These are phyloP conservation scores for Hetaerina americana DNA, from an alignment of 1,140 invertebrate species.

Conservation along the genomic window DNA sequence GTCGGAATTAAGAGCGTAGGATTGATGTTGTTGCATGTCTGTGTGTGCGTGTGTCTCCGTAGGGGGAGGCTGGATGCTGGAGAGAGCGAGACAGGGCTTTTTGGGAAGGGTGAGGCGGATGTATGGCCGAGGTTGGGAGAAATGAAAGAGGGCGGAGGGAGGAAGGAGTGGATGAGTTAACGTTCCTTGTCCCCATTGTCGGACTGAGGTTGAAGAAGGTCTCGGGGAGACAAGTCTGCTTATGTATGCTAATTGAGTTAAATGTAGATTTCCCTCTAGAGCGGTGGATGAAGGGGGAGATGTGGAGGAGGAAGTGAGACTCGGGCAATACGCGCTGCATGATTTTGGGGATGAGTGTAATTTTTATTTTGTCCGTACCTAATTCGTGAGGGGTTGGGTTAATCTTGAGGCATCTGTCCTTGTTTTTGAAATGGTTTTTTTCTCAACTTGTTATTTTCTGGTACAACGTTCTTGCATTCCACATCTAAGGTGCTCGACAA, in stretches of 20 bases:
- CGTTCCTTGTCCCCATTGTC: not conserved
- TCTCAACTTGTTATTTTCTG: too few relatives aligned
- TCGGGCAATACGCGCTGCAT: not conserved
- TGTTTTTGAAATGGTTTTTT: too few relatives aligned
- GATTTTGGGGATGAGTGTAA: not conserved
- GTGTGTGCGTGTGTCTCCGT: too few relatives aligned
- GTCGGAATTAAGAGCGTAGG: not conserved
- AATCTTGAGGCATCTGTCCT: not conserved
- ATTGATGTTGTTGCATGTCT: not conserved
- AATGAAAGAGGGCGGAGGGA: not conserved
- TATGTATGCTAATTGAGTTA: not conserved
- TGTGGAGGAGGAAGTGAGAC: not conserved
- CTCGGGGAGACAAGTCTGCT: not conserved
- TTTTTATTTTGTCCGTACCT: not conserved
- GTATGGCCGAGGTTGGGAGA: too few relatives aligned
- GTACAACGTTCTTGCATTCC: too few relatives aligned
- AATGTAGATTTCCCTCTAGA: not conserved
- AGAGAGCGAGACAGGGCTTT: too few relatives aligned
- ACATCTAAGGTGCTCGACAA: too few relatives aligned
- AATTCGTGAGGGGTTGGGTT: not conserved
- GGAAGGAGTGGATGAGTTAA: not conserved
- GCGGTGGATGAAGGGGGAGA: too few relatives aligned
- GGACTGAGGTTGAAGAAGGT: not conserved
- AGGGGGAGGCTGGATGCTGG: too few relatives aligned
- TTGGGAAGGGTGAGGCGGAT: too few relatives aligned